Base-by-base conservation (phyloP, 2,888 invertebrate genomes). In the Caenorhabditis sp. region DNA sequence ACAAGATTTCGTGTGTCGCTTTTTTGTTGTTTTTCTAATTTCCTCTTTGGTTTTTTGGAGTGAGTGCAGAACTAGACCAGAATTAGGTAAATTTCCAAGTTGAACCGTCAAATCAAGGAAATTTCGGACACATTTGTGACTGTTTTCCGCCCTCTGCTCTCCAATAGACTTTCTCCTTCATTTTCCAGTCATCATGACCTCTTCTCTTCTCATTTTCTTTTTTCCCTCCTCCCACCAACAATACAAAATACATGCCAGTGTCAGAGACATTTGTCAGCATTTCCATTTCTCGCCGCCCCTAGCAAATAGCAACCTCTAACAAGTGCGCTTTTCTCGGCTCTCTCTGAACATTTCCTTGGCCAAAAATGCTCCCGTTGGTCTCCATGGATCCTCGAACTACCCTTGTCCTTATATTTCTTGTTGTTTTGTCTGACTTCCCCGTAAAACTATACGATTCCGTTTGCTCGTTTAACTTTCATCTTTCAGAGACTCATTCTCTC, bases 261-360 rank as follows among this genome's bases (percentile, higher is more conserved):
- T 54, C 73, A 73, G 63, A 47, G 54, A 2, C 76, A 76, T 69
- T 76, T 76, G 76, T 76, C 76, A 76, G 76, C 76, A 76, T 76
- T 61, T 76, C 63, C 61, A 54, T 61, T 47, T 59, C n/a, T 28
- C 63, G 59, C 70, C 58, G 28, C 58, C 28, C n/a, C 44, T 58
- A 22, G 70, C 76, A 76, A 76, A 76, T 41, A 76, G 24, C 59
- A 19, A 41, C 35, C 22, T 19, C 47, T 31, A 35, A 35, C 64
- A 66, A 59, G 59, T 59, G 59, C 38, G 26, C 54, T 54, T 24
- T 51, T n/a, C 24, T 51, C 24, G 14, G 44, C 22, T 54, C 14
- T 51, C 35, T 73, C 49, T 6, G 63, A 26, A 16, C 63, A 16
- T 31, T 44, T 64, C 56, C 73, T 51, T 35, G 5, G 12, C 8